Percentiles rank a stretch among this genome's conserved stretches.
Evolutionary conservation across 2,888 invertebrate species (phyloP).

Genomic region (Autographa pulchrina): DNA sequence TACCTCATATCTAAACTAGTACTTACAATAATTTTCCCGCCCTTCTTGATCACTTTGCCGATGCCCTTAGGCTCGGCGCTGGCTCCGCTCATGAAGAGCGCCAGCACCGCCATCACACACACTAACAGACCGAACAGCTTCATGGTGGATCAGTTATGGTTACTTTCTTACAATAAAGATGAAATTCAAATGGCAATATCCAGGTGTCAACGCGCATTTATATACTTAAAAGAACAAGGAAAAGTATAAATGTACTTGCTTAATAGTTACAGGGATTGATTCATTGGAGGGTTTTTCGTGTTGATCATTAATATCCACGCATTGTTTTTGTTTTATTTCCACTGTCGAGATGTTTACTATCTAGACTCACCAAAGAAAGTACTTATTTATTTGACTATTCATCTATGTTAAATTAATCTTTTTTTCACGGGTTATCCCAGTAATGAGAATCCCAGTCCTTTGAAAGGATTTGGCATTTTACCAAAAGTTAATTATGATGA

Average conservation of each 20-base stretch:
- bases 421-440: no score
- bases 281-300: conserved; percentile 27
- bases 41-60: conserved; percentile 51
- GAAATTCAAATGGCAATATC: background rate
- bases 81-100: conserved; percentile 1
- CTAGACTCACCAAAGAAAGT: no score
- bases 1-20: background rate
- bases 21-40: conserved; percentile 59
- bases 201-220: conserved; percentile 8
- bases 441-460: no score
- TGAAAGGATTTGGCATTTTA: no score
- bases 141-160: conserved; percentile 17
- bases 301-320: background rate
- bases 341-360: background rate
- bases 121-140: conserved; percentile 29
- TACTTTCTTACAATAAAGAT: background rate
- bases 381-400: no score
- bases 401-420: no score
- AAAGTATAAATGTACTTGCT: conserved; percentile 5
- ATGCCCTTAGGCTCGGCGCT: background rate
- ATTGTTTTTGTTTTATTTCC: background rate
- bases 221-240: conserved; percentile 22
- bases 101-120: conserved; percentile 2
- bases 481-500: no score
- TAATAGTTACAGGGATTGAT: conserved; percentile 12